Base-by-base conservation (phyloP, 2,113 vertebrate genomes). In the Martes martes region DNA sequence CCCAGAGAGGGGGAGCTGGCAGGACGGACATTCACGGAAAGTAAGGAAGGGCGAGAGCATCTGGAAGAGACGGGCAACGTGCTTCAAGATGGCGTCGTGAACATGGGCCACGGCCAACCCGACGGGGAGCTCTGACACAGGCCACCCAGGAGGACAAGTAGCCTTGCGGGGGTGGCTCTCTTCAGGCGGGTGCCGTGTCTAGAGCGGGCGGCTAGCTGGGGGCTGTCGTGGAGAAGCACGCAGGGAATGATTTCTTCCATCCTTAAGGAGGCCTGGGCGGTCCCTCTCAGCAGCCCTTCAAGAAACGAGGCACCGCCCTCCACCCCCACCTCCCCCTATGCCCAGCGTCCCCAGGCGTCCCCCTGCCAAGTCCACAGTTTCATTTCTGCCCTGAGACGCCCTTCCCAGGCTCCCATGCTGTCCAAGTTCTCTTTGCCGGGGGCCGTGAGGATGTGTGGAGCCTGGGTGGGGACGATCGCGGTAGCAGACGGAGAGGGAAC, bases 291-390 rank as follows among this genome's bases (percentile, higher is more conserved):
- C 52, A 73, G 36, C 67, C 2, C 47, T 19, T 31, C 18, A 33
- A 6, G 42, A 33, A 88, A 10, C 2, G 26, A 73, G 39, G 55
- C 4, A 21, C 3, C 19, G 3, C n/a, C 23, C 21, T 2, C 19
- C 19, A 21, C 2, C 23, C 59, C 59, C 59, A 24, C 59, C 8
- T 11, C 31, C 4, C 7, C 10, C 16, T 55, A 18, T 14, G 18
- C 18, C 11, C 67, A 42, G 26, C 11, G 3, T 89, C 36, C 19
- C 11, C 5, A 1, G 19, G 23, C 39, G 3, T 42, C 28, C 24
- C 39, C 13, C 6, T 21, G 0, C 67, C 21, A 33, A 11, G 3
- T 4, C 55, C 2, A 3, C 36, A 0, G 1, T 55, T 45, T 33
- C 87, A 6, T 24, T 47, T 24, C 55, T 78, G 28, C 28, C 71